These are phyloP conservation scores for Jacana jacana DNA, from an alignment of 2,113 vertebrate species.

Conservation along the genomic window DNA sequence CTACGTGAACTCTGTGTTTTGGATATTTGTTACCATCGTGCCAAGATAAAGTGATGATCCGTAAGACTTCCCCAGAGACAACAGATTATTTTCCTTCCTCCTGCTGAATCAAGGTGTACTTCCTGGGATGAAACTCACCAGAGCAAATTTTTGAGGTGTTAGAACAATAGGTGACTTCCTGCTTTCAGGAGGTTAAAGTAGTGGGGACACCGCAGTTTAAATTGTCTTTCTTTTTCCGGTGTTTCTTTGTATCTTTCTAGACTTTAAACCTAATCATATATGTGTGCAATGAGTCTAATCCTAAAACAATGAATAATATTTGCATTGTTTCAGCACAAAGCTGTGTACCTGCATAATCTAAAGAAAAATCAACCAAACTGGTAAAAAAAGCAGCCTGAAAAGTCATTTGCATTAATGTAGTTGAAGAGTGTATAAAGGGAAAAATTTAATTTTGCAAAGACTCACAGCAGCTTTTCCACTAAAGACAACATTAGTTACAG, in stretches of 20 bases:
- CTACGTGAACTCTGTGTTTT: background rate
- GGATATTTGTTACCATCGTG: background rate
- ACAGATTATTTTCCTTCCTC: background rate
- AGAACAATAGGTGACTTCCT: background rate
- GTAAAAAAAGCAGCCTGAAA: background rate
- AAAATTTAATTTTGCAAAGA: background rate
- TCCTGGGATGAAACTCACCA: background rate
- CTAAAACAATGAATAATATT: background rate
- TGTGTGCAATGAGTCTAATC: background rate
- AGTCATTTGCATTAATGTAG: background rate
- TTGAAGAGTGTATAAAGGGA: background rate
- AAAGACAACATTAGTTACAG: background rate
- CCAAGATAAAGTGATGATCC: background rate
- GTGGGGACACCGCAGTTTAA: no score
- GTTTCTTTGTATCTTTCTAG: background rate
- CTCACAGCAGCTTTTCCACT: background rate
- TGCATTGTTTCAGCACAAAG: background rate
- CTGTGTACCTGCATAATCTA: background rate
- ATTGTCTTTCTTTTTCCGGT: background rate
- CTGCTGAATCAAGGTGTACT: background rate
- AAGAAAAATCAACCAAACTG: background rate
- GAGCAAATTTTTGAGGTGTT: background rate
- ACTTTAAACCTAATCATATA: background rate
- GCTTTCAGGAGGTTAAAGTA: no score
- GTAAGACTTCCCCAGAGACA: background rate